These are phyloP conservation scores for Lasioglossum marginatum DNA, from an alignment of 2,888 invertebrate genomes.

Conservation along the genomic window DNA sequence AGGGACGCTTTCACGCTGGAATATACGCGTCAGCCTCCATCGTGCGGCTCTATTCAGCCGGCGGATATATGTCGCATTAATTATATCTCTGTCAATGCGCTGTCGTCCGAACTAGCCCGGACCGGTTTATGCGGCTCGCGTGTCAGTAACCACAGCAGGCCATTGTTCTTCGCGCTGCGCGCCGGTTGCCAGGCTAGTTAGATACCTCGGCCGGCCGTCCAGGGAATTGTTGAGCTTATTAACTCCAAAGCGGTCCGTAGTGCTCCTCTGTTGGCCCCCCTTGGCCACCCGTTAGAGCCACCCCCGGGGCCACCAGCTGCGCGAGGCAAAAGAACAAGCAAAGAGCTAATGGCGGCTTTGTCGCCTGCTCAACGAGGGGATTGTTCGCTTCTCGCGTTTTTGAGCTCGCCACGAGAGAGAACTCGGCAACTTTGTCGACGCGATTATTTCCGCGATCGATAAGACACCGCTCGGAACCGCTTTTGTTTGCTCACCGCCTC, in stretches of 20 bases:
- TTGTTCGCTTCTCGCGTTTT: constrained; percentile 9
- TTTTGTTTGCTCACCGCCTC: background rate
- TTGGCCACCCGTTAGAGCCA: background rate
- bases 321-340: constrained; percentile 38
- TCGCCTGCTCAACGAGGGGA: constrained; percentile 22
- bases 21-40: constrained; percentile 67
- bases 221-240: constrained; percentile 80
- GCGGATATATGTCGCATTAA: constrained; percentile 77
- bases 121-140: constrained; percentile 66
- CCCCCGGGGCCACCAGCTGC: background rate
- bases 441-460: constrained; percentile 1
- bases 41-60: constrained; percentile 69
- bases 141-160: constrained; percentile 78
- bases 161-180: constrained; percentile 66
- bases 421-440: constrained; percentile 8
- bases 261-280: background rate
- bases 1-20: constrained; percentile 66
- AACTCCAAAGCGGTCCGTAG: constrained; percentile 66
- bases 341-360: constrained; percentile 40
- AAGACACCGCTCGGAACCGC: constrained; percentile 6
- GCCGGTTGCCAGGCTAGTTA: constrained; percentile 63
- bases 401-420: background rate
- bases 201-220: constrained; percentile 69
- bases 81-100: constrained; percentile 77
- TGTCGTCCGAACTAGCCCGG: constrained; percentile 64